These are phyloP conservation scores for Lucifuga dentata DNA, from an alignment of 2,113 vertebrate species.

Conservation along the genomic window DNA sequence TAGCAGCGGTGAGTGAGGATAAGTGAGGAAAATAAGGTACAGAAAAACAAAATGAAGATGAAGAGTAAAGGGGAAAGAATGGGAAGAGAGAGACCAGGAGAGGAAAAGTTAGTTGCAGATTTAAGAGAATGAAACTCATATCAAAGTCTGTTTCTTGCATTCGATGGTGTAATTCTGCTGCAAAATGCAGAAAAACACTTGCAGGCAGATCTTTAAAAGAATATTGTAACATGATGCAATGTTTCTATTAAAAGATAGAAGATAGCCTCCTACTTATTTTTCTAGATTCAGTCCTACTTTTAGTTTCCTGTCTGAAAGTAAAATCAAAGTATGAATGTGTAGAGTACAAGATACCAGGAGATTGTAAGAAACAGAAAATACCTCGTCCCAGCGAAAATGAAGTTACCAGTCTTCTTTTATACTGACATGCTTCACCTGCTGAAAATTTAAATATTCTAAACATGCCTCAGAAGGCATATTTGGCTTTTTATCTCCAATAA, in stretches of 20 bases:
- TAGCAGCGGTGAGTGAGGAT: too few relatives aligned
- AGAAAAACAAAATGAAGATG: too few relatives aligned
- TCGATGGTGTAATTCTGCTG: conserved; percentile 1
- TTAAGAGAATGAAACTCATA: conserved; percentile 11
- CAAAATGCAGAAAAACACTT: neutral
- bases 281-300: conserved; percentile 2
- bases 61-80: too few relatives aligned
- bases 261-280: too few relatives aligned
- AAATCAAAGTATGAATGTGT: too few relatives aligned
- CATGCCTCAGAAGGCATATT: conserved; percentile 1
- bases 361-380: conserved; percentile 19
- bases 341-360: neutral
- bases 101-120: neutral
- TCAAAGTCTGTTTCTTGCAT: neutral
- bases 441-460: conserved; percentile 4
- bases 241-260: too few relatives aligned
- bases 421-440: conserved; percentile 5
- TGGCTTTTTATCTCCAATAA: too few relatives aligned
- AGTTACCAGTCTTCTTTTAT: conserved; percentile 19
- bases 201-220: conserved; percentile 1
- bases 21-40: too few relatives aligned
- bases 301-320: conserved; percentile 6
- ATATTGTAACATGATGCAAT: conserved; percentile 3
- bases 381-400: conserved; percentile 24
- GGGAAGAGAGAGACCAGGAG: conserved; percentile 2